phyloP scores from a whole-genome alignment of 2,797 vertebrate genomes.

The Eurystomus glaucurus region DNA sequence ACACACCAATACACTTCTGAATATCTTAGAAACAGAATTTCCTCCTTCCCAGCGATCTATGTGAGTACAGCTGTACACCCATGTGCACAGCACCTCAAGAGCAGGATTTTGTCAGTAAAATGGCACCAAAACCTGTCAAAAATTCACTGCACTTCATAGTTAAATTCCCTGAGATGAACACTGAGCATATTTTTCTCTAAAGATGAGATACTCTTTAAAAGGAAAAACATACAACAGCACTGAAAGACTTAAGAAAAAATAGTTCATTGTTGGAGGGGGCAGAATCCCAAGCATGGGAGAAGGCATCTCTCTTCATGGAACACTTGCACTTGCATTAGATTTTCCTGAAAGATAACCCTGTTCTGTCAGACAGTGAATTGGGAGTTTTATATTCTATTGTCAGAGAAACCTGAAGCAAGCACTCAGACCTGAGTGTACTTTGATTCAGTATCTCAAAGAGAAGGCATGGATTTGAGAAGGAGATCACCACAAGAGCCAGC shows the following conservation, averaged over 20 bases:
- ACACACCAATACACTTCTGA: no score
- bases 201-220: neutral
- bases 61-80: neutral
- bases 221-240: neutral
- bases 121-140: neutral
- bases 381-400: neutral
- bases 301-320: neutral
- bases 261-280: rapidly evolving
- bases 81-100: neutral
- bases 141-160: neutral
- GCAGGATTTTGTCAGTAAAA: neutral
- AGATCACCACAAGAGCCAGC: neutral
- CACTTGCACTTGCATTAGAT: neutral
- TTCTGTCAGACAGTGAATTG: neutral
- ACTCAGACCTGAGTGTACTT: neutral
- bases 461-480: neutral
- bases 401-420: neutral
- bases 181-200: neutral
- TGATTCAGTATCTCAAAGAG: neutral
- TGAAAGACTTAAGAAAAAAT: neutral
- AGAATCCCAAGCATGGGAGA: neutral
- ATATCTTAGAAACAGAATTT: rapidly evolving
- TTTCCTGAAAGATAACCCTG: neutral
- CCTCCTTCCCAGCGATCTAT: neutral
- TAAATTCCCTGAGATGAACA: neutral